Percentiles rank a stretch among this genome's conserved stretches.
Evolutionary conservation across 2,113 vertebrate genomes (phyloP).

Genomic region (Casuarius casuarius): DNA sequence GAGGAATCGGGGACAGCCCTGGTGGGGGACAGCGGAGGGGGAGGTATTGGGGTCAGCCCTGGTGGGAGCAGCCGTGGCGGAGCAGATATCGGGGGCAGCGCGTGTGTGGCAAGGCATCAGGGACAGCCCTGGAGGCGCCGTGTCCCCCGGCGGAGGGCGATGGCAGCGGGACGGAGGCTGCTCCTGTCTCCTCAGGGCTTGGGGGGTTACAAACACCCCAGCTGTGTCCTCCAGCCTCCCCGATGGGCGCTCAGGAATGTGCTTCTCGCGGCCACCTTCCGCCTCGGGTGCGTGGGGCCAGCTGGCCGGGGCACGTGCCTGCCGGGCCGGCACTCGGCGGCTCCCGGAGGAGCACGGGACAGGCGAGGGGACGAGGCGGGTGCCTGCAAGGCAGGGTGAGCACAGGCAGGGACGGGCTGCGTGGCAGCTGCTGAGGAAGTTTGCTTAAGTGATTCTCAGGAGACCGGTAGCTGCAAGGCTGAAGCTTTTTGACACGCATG

Average conservation of each 20-base stretch:
- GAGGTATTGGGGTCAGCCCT: not conserved
- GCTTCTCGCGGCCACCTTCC: not conserved
- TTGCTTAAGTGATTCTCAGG: fast-evolving
- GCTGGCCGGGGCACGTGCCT: fast-evolving
- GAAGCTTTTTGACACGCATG: fast-evolving
- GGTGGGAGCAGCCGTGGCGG: not conserved
- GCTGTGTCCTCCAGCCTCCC: fast-evolving
- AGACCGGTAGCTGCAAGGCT: not conserved
- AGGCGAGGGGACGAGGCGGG: not conserved
- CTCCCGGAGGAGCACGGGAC: fast-evolving
- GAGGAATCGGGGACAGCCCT: not conserved
- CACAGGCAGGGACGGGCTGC: not conserved
- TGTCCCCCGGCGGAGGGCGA: fast-evolving
- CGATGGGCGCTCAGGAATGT: not conserved
- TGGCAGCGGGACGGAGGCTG: fast-evolving
- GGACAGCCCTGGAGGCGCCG: not conserved
- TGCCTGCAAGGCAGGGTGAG: not conserved
- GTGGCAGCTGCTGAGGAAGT: fast-evolving
- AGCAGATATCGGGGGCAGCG: not conserved
- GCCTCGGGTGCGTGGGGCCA: fast-evolving
- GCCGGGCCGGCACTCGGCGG: too few species aligned
- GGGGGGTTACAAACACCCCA: not conserved
- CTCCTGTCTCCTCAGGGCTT: not conserved
- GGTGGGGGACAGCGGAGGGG: not conserved
- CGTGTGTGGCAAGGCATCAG: not conserved